A percentile compares a stretch with the other conserved stretches of the same genome.
Evolutionary conservation across 2,888 invertebrate species (phyloP).

Genomic region (Neria commutata): DNA sequence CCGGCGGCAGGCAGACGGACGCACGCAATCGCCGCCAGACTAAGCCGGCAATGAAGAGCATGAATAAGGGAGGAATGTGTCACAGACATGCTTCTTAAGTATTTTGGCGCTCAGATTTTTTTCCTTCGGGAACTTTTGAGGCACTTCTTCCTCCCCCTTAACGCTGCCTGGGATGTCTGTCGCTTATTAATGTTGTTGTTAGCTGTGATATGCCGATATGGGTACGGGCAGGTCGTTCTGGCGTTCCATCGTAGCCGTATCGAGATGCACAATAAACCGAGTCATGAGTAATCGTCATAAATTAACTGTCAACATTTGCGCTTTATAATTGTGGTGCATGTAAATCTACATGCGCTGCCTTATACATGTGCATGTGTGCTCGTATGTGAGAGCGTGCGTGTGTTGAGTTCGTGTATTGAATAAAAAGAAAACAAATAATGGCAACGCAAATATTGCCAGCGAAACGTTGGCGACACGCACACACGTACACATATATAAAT

Average conservation of each 20-base stretch:
- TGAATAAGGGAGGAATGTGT: too few species aligned
- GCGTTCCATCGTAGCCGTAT: too few species aligned
- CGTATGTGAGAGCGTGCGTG: neutral
- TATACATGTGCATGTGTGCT: neutral
- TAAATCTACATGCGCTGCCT: neutral
- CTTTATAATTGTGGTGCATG: too few species aligned
- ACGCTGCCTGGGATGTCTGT: neutral
- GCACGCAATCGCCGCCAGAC: neutral
- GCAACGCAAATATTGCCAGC: neutral
- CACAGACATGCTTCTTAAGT: too few species aligned
- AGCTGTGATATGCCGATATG: too few species aligned
- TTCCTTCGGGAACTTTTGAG: constrained; percentile 3
- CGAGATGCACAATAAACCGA: neutral
- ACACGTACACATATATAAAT: too few species aligned
- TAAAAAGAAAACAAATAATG: neutral
- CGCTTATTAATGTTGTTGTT: neutral
- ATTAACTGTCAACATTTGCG: constrained; percentile 58
- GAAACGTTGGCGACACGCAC: too few species aligned
- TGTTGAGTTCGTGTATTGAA: neutral
- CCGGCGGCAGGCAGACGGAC: neutral
- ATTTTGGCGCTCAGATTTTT: constrained; percentile 4
- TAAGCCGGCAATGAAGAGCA: too few species aligned
- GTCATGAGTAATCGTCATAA: constrained; percentile 60
- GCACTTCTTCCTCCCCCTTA: neutral
- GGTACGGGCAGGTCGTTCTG: too few species aligned